These are phyloP conservation scores for Empidonax traillii DNA, from an alignment of 2,113 vertebrate species.

Conservation along the genomic window DNA sequence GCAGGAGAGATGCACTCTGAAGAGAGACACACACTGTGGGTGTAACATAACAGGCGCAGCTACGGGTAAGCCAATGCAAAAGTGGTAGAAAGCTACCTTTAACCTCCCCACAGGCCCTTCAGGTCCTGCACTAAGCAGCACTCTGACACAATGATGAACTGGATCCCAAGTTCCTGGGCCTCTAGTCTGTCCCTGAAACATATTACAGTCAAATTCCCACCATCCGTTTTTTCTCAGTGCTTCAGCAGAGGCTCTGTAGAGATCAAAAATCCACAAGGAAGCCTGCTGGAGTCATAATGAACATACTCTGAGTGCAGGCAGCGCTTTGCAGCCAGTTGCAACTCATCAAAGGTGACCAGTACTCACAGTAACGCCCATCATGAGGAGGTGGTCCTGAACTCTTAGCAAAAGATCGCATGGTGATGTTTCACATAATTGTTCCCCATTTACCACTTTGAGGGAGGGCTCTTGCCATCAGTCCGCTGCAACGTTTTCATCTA, in stretches of 20 bases:
- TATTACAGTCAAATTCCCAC: not conserved
- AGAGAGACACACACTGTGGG: not conserved
- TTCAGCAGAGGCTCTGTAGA: slow-evolving; percentile 5
- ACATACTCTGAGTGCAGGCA: not conserved
- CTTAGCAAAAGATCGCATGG: not conserved
- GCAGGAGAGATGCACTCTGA: not conserved
- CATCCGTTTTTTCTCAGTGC: not conserved
- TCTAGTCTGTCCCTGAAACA: not conserved
- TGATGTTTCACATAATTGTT: slow-evolving; percentile 1
- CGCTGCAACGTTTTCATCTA: not conserved
- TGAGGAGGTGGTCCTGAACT: slow-evolving; percentile 2
- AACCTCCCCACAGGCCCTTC: not conserved
- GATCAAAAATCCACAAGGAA: slow-evolving; percentile 16
- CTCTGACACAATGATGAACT: not conserved
- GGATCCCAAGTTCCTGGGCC: not conserved
- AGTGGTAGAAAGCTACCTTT: not conserved
- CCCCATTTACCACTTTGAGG: slow-evolving; percentile 23
- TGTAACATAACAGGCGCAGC: not conserved
- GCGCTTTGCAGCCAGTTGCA: not conserved
- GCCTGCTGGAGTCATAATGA: slow-evolving; percentile 7
- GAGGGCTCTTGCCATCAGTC: not conserved
- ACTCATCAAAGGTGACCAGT: slow-evolving; percentile 30
- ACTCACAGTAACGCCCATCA: slow-evolving; percentile 1
- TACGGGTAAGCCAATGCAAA: not conserved
- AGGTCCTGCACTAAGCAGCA: not conserved